Evolutionary conservation across 1,140 invertebrate genomes (phyloP), one percentile per base, ranked within the genome.

Genomic region (Cherax destructor): DNA sequence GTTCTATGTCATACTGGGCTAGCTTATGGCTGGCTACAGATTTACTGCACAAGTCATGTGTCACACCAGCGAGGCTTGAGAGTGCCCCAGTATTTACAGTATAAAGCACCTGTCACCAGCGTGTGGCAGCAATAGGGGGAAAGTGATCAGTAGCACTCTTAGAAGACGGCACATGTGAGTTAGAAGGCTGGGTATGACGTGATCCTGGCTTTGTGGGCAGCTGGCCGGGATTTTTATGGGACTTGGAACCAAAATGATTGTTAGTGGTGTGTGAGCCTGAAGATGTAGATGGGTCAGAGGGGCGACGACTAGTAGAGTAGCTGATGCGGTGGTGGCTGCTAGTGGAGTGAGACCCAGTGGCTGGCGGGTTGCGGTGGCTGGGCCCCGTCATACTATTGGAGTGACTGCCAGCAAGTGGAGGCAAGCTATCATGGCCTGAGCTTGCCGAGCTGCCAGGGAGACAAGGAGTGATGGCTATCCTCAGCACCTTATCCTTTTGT

Each of bases 371-470:
- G 69, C 69, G 69, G n/a, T n/a, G 81, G 61, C 7, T 16, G 4
- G 5, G 81, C 30, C 59, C 81, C 41, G 59, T 49, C 4, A 69
- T 30, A 83, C 18, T 41, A 65, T 11, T 49, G 76, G 85, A 56
- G 52, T 52, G 74, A 47, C 52, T 41, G 24, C 77, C 76, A 47
- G 76, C 52, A 47, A 87, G 85, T 24, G 85, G 85, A 79, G 85
- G 85, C 74, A 87, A 87, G 52, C 76, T 87, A 76, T 87, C 74
- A n/a, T 74, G 74, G 13, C 85, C 85, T 56, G 85, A 87, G 49
- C 76, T 74, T 56, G 85, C 85, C 4, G 85, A 87, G 52, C 85
- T 87, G 85, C 85, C 77, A 79, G 50, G 24, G 50, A 79, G 77
- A 79, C 77, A 79, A 79, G 77, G 10, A 50, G 77, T 79, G 47